These are phyloP conservation scores for Fragum whitleyi DNA, from an alignment of 2,888 invertebrate species.

Conservation along the genomic window DNA sequence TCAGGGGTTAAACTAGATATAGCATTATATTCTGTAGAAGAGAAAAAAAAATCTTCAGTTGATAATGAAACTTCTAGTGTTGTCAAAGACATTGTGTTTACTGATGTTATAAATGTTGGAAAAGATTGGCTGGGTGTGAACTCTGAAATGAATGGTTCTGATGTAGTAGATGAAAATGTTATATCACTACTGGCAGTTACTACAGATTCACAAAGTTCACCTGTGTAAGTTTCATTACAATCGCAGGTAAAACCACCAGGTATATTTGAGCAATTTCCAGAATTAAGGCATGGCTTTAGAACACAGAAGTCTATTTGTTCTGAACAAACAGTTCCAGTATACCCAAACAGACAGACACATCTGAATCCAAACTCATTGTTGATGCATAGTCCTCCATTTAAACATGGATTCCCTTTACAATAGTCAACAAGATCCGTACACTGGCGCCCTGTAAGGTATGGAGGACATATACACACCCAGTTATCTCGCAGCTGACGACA, in stretches of 20 bases:
- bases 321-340: slow-evolving; percentile 37
- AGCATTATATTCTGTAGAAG: neutral
- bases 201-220: slow-evolving; percentile 44
- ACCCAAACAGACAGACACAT: slow-evolving; percentile 54
- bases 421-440: slow-evolving; percentile 47
- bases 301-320: slow-evolving; percentile 47
- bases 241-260: slow-evolving; percentile 48
- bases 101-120: neutral
- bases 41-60: neutral
- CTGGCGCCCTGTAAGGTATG: slow-evolving; percentile 49
- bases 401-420: slow-evolving; percentile 47
- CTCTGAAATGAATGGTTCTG: neutral
- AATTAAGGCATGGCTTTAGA: slow-evolving; percentile 39
- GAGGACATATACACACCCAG: slow-evolving; percentile 49
- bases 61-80: neutral
- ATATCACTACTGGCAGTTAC: neutral
- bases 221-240: slow-evolving; percentile 36
- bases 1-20: neutral
- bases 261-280: slow-evolving; percentile 48
- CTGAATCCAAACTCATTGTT: slow-evolving; percentile 44
- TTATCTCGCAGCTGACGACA: slow-evolving; percentile 33
- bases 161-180: neutral
- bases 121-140: neutral
- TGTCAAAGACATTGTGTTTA: neutral
- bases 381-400: slow-evolving; percentile 43